Base-by-base conservation (phyloP, 2,888 invertebrate genomes). In the Nineta flava region DNA sequence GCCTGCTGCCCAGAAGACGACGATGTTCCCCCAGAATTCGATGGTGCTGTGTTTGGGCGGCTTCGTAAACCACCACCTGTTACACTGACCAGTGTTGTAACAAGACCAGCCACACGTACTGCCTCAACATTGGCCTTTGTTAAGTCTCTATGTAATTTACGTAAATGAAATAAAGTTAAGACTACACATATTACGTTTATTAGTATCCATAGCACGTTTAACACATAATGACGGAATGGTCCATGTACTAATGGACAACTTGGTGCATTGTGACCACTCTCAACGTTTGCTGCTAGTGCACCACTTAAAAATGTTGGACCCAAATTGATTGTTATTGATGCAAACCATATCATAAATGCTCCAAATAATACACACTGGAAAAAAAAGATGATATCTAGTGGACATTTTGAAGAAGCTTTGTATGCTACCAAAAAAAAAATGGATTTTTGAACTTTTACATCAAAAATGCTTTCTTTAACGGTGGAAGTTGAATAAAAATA, bases 291-390 rank as follows among this genome's bases (percentile, higher is more conserved):
- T 10, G 87, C 87, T 55, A 87, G 68, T 42, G 87, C 87, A 47
- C 87, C 87, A 61, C 79, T 85, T 60, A 88, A 72, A 69, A 88
- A 87, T 34, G 87, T 87, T 31, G 88, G 88, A 21, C 91, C 91
- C 58, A 92, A 76, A 70, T 92, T 90, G 65, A 91, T 86, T 48
- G 90, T 87, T 63, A 91, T 83, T 55, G 86, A 86, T 49, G 88
- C 87, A 69, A 92, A 91, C 91, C 91, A 92, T 62, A 91, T 90
- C 82, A 91, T 91, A 67, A 87, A 87, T 48, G 88, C 81, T 54
- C 91, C 91, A 68, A 92, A 92, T 46, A 88, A 75, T 53, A 91
- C 87, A 68, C 92, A 92, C 75, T 87, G 83, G 31, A 60, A 63
- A 34, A 51, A 49, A 38, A 5, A 26, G 7, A 26, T 6, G 26